Evolutionary conservation across 2,888 invertebrate genomes (phyloP), one percentile per base, ranked within the genome.

Genomic region (Tenthredo notha): DNA sequence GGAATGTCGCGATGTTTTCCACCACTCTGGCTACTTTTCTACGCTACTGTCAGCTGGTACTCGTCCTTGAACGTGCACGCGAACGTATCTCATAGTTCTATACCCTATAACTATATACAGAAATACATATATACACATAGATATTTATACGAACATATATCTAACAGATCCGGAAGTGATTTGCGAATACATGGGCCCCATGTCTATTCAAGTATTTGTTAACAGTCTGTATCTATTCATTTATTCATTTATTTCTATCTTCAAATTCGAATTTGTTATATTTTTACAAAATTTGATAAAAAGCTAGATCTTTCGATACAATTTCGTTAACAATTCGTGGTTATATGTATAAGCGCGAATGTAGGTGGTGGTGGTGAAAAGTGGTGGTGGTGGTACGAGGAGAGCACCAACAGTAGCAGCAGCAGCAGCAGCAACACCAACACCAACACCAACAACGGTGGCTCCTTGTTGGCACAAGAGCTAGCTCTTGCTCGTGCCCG

Each of bases 41-140:
- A 47, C 47, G 47, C 47, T 54, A 54, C 54, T 54, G n/a, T 54
- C 54, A n/a, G n/a, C n/a, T 6, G 4, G n/a, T n/a, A 10, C n/a
- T 37, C 29, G 70, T 70, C 70, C 70, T 70, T 70, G 70, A 70
- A 70, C 70, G 70, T 70, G 70, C 61, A 25, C 12, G 21, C 61
- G 4, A 25, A 61, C 61, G 21, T 21, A 12, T 25, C 21, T 61
- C 3, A 33, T 61, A 61, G 25, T 21, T 61, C 10, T 61, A 21
- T n/a, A 54, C 4, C n/a, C 5, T 54, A 54, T 7, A n/a, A 9
- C 21, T 58, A 21, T 47, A 58, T 21, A 58, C 10, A 21, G 5
- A 58, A 9, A 58, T 21, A 18, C 5, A 15, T 67, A 29, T 29
- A 67, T 1, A 3, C 12, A 21, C 1, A 10, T 21, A 18, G 0